A percentile compares a stretch with the other conserved stretches of the same genome.
phyloP scores from a whole-genome alignment of 2,888 invertebrate species.

The Anodontia alba region DNA sequence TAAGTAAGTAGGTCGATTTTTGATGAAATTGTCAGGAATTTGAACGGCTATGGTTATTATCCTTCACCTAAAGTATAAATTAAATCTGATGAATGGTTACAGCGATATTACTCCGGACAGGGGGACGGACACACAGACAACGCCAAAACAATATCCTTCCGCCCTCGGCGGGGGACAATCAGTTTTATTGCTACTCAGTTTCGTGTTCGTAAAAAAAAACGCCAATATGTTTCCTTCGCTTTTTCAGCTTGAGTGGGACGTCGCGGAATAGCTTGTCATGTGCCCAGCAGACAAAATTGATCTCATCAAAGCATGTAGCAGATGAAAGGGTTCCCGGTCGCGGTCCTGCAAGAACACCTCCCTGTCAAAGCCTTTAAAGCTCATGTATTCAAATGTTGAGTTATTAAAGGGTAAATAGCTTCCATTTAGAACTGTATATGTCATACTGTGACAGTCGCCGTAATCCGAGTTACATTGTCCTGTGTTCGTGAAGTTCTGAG shows the following conservation, averaged over 20 bases:
- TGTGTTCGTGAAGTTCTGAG: not conserved
- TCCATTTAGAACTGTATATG: not conserved
- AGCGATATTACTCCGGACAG: too few relatives aligned
- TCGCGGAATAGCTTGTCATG: not conserved
- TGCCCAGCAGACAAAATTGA: slow-evolving; percentile 2
- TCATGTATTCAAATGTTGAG: not conserved
- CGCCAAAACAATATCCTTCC: too few relatives aligned
- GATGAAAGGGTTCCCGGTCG: not conserved
- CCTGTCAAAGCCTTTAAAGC: not conserved
- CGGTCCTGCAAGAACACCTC: not conserved
- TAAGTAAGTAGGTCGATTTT: too few relatives aligned
- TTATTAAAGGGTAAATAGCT: not conserved
- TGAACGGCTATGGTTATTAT: too few relatives aligned
- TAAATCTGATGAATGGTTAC: too few relatives aligned
- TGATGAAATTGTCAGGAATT: too few relatives aligned
- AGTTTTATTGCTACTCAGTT: too few relatives aligned
- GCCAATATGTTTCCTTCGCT: not conserved
- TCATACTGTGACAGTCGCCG: not conserved
- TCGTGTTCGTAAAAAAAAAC: too few relatives aligned
- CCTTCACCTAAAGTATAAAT: too few relatives aligned
- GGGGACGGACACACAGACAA: too few relatives aligned
- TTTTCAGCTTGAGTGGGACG: not conserved
- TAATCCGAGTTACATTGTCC: not conserved
- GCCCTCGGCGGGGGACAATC: too few relatives aligned
- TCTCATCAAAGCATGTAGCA: slow-evolving; percentile 7